Evolutionary conservation across 92 coral and sea anemone genomes (phyloP), one percentile per base, ranked within the genome.

Genomic region (Epizoanthus fatuus): DNA sequence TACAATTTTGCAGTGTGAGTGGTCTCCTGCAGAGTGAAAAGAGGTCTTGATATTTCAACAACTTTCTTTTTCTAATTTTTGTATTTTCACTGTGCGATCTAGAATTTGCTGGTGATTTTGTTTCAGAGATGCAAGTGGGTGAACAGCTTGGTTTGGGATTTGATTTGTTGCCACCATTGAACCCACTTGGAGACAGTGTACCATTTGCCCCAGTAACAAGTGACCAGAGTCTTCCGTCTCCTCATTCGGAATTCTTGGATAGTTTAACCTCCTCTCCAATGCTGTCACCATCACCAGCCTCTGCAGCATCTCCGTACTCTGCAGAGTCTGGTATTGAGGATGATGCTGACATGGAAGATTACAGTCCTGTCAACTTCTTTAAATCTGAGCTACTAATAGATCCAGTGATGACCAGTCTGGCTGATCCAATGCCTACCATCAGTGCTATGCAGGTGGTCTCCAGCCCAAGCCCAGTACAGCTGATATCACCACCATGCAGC

Each of bases 261-360:
- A 94, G 98, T 56, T 67, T 87, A 58, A 80, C 90, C 15, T 89
- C 93, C 56, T 90, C 98, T 25, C 95, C 98, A 59, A 73, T 70
- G 1, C 55, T 89, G n/a, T 90, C 95, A 25, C 91, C 92, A 55
- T 94, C 98, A 39, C 95, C 93, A 19, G 81, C 44, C 45, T 75
- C 88, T 3, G 83, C 84, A 15, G 58, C 79, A 57, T 94, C 98
- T 1, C 93, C 95, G 7, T 94, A 95, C 29, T 92, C 95, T 49
- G 49, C 81, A 12, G 98, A 94, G 68, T 90, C 94, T 25, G 98
- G 98, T 57, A 92, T 92, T 82, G 98, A 92, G 80, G 97, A 93
- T 80, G 94, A 86, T 44, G 82, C 91, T 64, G 95, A 94, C 15
- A 89, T 82, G 81, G 95, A 92, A 56, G 98, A 89, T 35, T 54